Evolutionary conservation across 1,140 invertebrate genomes (phyloP), one percentile per base, ranked within the genome.

Genomic region (Armadillidium nasatum): DNA sequence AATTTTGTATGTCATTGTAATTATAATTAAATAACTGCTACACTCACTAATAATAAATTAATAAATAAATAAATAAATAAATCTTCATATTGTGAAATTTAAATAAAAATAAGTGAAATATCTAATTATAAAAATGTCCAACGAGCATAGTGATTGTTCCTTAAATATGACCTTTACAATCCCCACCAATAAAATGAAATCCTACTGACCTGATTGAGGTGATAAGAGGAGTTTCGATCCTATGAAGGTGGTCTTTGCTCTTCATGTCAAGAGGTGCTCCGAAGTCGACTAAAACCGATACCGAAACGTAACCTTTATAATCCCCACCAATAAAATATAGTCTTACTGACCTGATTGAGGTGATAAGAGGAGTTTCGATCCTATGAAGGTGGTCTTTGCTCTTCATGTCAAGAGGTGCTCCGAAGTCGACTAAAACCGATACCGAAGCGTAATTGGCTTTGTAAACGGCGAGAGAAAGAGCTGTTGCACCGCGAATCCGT

Each of bases 401-500:
- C 4, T 75, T 43, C 21, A 50, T 76, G 44, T 79, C 72, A 0
- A 79, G 46, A 19, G 74, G 75, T 4, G 78, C 78, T 10, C 72
- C 75, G 2, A 75, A 74, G 9, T 60, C 15, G 7, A 70, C 10
- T 7, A 79, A 44, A 19, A 69, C 11, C n/a, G 10, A 74, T 10
- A 79, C 13, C 10, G 75, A 66, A 23, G 68, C 9, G 7, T 74
- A 46, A 72, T 79, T 19, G 0, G 72, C 72, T 2, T 33, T 13
- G 72, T 79, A 79, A 19, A 79, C 75, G 6, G 78, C 75, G 4
- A 79, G 75, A 19, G 78, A 79, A 10, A 79, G 72, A n/a, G 78
- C 78, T 0, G 78, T 79, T 22, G 75, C 74, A 0, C 78, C 78
- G 10, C 78, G 13, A 1, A 79, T 50, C 21, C 74, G 75, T 10